Evolutionary conservation across 2,888 invertebrate genomes (phyloP).

Genomic region (Pemphredon lugubris): DNA sequence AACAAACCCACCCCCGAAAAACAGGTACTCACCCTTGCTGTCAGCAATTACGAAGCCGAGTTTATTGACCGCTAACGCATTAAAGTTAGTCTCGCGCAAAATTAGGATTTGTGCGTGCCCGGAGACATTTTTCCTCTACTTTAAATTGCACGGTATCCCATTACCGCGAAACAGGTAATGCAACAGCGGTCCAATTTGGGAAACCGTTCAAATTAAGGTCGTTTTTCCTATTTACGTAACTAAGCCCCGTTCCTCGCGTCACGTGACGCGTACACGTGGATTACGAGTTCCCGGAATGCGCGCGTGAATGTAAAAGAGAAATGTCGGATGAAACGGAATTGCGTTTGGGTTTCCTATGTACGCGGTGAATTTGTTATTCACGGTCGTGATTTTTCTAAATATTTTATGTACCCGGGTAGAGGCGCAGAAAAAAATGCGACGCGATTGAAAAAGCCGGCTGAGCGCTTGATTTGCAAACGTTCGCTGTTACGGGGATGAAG

Average conservation of each 20-base stretch:
- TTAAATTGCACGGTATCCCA: slow-evolving; percentile 11
- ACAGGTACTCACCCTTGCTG: no score
- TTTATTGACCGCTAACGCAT: no score
- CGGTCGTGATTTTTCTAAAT: no score
- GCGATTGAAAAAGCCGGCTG: no score
- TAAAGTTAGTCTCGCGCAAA: neutral
- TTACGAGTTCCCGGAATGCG: slow-evolving; percentile 22
- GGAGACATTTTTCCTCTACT: neutral
- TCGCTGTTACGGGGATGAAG: no score
- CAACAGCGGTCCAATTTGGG: slow-evolving; percentile 19
- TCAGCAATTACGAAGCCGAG: no score
- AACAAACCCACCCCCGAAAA: no score
- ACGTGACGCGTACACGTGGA: slow-evolving; percentile 23
- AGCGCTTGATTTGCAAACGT: no score
- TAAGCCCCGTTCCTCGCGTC: slow-evolving; percentile 16
- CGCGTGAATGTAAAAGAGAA: slow-evolving; percentile 18
- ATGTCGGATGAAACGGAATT: slow-evolving; percentile 4
- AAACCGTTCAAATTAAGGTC: slow-evolving; percentile 27
- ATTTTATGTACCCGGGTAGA: no score
- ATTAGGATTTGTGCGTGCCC: neutral
- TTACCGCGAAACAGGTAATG: slow-evolving; percentile 25
- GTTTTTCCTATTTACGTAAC: slow-evolving; percentile 32
- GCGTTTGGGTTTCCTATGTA: neutral
- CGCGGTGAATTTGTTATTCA: no score
- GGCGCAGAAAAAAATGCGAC: no score